Percentiles rank a stretch among this genome's conserved stretches.
phyloP scores from a whole-genome alignment of 2,113 vertebrate species.

The Sturnus vulgaris region DNA sequence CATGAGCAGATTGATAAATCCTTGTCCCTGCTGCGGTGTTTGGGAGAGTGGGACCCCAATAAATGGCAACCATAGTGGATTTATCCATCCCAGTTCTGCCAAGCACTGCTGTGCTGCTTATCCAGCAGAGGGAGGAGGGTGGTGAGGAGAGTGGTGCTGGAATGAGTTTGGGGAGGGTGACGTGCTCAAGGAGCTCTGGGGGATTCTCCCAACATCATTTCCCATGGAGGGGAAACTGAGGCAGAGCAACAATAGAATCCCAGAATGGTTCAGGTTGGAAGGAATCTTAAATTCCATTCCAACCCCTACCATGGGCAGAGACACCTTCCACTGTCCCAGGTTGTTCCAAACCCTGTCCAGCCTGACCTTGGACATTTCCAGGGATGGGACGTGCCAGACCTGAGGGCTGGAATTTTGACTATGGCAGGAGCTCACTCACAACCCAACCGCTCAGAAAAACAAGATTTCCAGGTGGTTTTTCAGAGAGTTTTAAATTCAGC shows the following conservation, averaged over 20 bases:
- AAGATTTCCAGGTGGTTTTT: background rate
- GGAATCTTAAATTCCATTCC: background rate
- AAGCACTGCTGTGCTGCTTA: background rate
- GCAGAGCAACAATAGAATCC: background rate
- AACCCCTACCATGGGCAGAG: background rate
- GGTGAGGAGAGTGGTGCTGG: rapidly evolving
- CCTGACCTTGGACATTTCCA: background rate
- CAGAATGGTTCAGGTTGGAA: background rate
- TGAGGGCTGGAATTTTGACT: background rate
- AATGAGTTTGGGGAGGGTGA: background rate
- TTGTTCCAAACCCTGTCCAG: rapidly evolving
- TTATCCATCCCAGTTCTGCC: background rate
- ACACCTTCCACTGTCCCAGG: background rate
- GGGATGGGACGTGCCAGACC: background rate
- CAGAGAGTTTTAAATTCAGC: background rate
- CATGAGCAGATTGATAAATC: rapidly evolving
- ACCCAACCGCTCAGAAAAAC: background rate
- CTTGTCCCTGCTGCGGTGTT: rapidly evolving
- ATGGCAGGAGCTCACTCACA: rapidly evolving
- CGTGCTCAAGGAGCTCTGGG: background rate
- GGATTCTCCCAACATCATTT: background rate
- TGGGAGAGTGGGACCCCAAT: background rate
- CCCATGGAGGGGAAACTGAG: background rate
- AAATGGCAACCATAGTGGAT: rapidly evolving
- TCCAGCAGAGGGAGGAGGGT: background rate